Evolutionary conservation across 92 coral and sea anemone genomes (phyloP).

Genomic region (Umimayanthus chanpuru): DNA sequence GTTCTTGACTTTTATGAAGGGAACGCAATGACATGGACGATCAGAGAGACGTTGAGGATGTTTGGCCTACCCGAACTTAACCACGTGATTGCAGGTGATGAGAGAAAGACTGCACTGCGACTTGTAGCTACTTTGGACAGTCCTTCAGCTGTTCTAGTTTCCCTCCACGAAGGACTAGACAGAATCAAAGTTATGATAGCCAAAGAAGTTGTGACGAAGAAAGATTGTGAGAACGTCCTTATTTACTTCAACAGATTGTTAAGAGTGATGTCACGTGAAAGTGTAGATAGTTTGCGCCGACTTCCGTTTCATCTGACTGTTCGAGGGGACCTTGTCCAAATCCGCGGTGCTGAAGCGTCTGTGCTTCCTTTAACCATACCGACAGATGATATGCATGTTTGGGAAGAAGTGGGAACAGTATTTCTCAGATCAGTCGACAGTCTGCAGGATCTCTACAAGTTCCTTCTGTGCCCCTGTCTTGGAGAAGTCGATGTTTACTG

Average conservation of each 20-base stretch:
- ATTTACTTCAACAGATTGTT: slow-evolving; percentile 48
- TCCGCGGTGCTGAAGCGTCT: slow-evolving; percentile 13
- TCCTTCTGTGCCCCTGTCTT: slow-evolving; percentile 46
- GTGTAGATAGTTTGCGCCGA: neutral
- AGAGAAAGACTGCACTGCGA: neutral
- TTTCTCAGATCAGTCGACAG: slow-evolving; percentile 36
- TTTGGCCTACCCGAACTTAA: slow-evolving; percentile 63
- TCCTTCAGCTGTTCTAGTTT: slow-evolving; percentile 52
- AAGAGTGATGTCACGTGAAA: neutral
- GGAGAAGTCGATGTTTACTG: slow-evolving; percentile 63
- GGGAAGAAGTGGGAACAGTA: slow-evolving; percentile 45
- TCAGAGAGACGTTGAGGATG: slow-evolving; percentile 30
- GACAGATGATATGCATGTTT: slow-evolving; percentile 51
- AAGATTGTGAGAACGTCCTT: slow-evolving; percentile 33
- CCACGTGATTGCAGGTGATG: neutral
- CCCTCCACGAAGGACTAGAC: slow-evolving; percentile 47
- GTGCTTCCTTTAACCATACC: slow-evolving; percentile 53
- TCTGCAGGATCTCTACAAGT: slow-evolving; percentile 45
- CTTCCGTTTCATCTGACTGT: slow-evolving; percentile 66
- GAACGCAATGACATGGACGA: neutral
- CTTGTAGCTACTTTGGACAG: slow-evolving; percentile 56
- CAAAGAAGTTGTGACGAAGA: neutral
- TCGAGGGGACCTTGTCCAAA: slow-evolving; percentile 43
- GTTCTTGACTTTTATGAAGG: slow-evolving; percentile 33
- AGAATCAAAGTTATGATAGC: neutral